Evolutionary conservation across 35 echinoderm and acorn worm species (phyloP).

Genomic region (Apostichopus parvimensis): DNA sequence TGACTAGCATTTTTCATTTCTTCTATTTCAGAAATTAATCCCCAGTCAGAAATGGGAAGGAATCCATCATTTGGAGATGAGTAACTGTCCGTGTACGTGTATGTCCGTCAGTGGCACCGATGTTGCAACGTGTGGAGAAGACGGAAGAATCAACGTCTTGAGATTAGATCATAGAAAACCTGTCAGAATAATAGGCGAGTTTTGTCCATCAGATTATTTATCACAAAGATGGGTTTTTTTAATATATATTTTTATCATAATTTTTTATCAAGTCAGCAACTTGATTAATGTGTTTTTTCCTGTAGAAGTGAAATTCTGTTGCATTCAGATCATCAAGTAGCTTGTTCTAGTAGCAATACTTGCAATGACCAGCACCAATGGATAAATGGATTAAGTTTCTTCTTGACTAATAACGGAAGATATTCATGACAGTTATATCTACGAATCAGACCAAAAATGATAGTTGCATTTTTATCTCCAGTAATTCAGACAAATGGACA

Average conservation of each 20-base stretch:
- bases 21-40: slow-evolving; percentile 56
- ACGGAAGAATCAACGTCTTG: slow-evolving; percentile 86
- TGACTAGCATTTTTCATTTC: not conserved
- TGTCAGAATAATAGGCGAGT: slow-evolving; percentile 88
- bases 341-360: no score
- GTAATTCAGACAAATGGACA: not conserved
- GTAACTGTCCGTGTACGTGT: slow-evolving; percentile 79
- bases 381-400: no score
- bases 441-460: no score
- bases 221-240: not conserved
- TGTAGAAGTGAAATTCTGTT: no score
- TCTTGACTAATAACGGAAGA: no score
- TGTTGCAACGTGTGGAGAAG: slow-evolving; percentile 84
- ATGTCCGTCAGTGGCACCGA: slow-evolving; percentile 80
- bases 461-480: no score
- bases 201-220: not conserved
- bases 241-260: no score
- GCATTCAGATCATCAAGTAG: no score
- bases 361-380: no score
- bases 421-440: no score
- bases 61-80: slow-evolving; percentile 68
- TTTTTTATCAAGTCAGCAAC: no score
- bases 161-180: slow-evolving; percentile 81
- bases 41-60: slow-evolving; percentile 73
- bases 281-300: no score